Base-by-base conservation (phyloP, 2,113 vertebrate species). In the Hemicordylus capensis region DNA sequence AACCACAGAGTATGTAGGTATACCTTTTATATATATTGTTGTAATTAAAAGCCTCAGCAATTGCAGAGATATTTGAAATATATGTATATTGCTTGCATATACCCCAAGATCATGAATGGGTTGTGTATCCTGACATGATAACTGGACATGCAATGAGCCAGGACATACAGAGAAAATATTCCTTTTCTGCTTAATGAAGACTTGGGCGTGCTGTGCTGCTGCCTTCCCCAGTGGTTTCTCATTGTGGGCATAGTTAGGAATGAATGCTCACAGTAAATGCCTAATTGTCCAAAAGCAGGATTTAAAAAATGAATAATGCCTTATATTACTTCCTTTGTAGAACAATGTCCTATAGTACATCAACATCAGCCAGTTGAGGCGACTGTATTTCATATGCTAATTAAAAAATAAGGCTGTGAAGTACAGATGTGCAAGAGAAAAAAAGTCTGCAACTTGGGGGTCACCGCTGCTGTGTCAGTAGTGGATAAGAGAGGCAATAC, bases 1-100 rank as follows among this genome's bases (percentile, higher is more conserved):
- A 28, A 46, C 12, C 31, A 54, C 39, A 28, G 7, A 59, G 37
- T 79, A 87, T 89, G 56, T 85, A 92, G 22, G 86, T 90, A 85
- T 91, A 91, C 86, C 82, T 88, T 89, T 54, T 5, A 15, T 0
- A 0, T 80, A 80, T 3, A 88, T 77, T 66, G 56, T 83, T 76
- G 81, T 91, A 93, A 92, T 93, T 90, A 90, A 91, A 90, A 56
- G 86, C 34, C 69, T 67, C 74, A 90, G 83, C 77, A 85, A 89
- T 90, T 84, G 54, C 42, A 0, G 69, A 81, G 56, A 39, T 51
- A 22, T 88, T 88, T 91, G 86, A 87, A 93, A 92, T 67, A 87
- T 34, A 74, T 82, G 89, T 88, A 91, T 87, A 81, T 90, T 85
- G 91, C 86, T 91, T 91, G 59, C 63, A 69, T n/a, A n/a, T n/a